Evolutionary conservation across 2,113 vertebrate species (phyloP).

Genomic region (Malurus alboscapulatus): DNA sequence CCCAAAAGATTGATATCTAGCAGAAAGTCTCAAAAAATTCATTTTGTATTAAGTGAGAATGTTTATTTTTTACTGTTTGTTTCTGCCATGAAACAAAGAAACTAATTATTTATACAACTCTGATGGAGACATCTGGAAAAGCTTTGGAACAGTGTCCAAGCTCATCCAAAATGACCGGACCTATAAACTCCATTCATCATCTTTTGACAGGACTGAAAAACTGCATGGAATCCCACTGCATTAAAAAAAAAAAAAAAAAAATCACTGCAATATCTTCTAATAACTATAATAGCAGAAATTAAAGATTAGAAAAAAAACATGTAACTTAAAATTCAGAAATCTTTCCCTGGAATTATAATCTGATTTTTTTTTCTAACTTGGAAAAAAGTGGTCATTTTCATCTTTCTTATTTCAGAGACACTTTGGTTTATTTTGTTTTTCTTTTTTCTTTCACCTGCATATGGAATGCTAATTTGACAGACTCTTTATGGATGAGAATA

Average conservation of each 20-base stretch:
- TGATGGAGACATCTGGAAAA: constrained; percentile 6
- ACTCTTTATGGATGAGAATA: not conserved
- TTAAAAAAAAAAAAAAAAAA: not conserved
- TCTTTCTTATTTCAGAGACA: not conserved
- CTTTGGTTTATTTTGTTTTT: not conserved
- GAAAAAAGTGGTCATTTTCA: not conserved
- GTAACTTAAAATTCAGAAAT: not conserved
- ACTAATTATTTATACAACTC: not conserved
- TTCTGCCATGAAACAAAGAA: not conserved
- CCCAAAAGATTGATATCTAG: not conserved
- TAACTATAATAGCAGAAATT: not conserved
- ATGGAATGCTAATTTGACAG: not conserved
- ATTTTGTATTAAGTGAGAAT: not conserved
- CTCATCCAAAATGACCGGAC: not conserved
- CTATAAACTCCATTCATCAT: not conserved
- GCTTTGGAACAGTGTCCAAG: not conserved
- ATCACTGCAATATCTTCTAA: not conserved
- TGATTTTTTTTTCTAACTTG: not conserved
- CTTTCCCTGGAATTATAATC: not conserved
- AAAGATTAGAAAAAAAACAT: not conserved
- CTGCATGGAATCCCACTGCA: not conserved
- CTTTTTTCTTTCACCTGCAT: not conserved
- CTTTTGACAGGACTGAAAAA: not conserved
- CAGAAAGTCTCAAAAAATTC: not conserved
- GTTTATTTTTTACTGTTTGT: not conserved